Base-by-base conservation (phyloP, 2,797 vertebrate genomes). In the Gouania willdenowi region DNA sequence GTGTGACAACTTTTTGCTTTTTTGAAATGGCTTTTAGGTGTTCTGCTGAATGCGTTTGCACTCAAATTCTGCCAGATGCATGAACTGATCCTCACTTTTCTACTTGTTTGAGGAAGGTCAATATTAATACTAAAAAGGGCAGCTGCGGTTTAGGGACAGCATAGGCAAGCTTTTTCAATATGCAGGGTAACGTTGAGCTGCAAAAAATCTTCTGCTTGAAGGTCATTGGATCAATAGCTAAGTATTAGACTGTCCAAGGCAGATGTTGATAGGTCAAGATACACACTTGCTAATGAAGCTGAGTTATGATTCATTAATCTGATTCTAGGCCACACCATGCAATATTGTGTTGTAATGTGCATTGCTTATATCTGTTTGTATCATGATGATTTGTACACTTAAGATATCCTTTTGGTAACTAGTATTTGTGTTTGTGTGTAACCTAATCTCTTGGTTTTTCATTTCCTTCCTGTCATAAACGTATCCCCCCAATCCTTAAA, bases 221-320 rank as follows among this genome's bases (percentile, higher is more conserved):
- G 79, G 77, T 75, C 73, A 71, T 40, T 2, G 5, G 50, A 81
- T 85, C 79, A 46, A 81, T 81, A 71, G 55, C 63, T 2, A 1
- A 60, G 68, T 69, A 79, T 79, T 78, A 76, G 59, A 44, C 31
- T 38, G 53, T 43, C 60, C 33, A 22, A 79, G 66, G 75, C 46
- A 57, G 51, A 73, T 71, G 77, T 69, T 70, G 35, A 82, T 78
- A 82, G 82, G 77, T 82, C 73, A 77, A 48, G 51, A 66, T 57
- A 62, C 73, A 68, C 21, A 45, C 61, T 73, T n/a, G 8, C 76
- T 80, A 83, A 82, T 78, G 77, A 82, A 72, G 77, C 70, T 26
- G 66, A 79, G 51, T 74, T 80, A 81, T 75, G 65, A 78, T 62
- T 79, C 75, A 69, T 51, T 71, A 13, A 61, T 66, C 42, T 55